Conservation (phyloP, 2,113 vertebrate genomes). For the Arizona elegans region DNA sequence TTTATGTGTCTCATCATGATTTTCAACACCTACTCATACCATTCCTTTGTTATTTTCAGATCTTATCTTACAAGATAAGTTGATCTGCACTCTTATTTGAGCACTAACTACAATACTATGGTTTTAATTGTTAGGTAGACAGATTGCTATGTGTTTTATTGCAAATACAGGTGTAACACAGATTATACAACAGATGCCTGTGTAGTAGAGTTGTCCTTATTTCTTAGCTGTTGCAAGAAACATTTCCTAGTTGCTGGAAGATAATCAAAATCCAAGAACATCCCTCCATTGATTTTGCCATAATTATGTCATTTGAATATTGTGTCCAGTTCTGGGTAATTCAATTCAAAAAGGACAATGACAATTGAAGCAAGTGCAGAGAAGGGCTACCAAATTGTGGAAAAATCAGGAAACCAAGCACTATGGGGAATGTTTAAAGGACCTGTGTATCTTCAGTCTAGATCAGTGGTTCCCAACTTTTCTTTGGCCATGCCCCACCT, state of each 20-base stretch:
- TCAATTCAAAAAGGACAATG: too few relatives aligned
- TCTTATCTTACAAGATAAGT: not conserved
- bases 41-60: not conserved
- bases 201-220: not conserved
- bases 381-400: too few relatives aligned
- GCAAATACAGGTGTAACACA: not conserved
- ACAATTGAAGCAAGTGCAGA: too few relatives aligned
- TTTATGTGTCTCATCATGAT: not conserved
- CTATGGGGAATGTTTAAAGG: too few relatives aligned
- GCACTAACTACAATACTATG: not conserved
- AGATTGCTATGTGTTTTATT: not conserved
- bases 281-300: too few relatives aligned
- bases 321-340: too few relatives aligned
- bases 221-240: not conserved
- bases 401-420: too few relatives aligned
- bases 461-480: too few relatives aligned
- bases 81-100: not conserved
- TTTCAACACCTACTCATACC: not conserved
- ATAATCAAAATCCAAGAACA: too few relatives aligned
- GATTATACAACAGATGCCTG: not conserved
- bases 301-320: too few relatives aligned
- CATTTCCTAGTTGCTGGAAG: not conserved
- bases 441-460: too few relatives aligned
- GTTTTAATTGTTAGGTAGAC: not conserved
- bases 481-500: too few relatives aligned